Evolutionary conservation across 2,888 invertebrate genomes (phyloP), one percentile per base, ranked within the genome.

Genomic region (Muschampia plurimacula): DNA sequence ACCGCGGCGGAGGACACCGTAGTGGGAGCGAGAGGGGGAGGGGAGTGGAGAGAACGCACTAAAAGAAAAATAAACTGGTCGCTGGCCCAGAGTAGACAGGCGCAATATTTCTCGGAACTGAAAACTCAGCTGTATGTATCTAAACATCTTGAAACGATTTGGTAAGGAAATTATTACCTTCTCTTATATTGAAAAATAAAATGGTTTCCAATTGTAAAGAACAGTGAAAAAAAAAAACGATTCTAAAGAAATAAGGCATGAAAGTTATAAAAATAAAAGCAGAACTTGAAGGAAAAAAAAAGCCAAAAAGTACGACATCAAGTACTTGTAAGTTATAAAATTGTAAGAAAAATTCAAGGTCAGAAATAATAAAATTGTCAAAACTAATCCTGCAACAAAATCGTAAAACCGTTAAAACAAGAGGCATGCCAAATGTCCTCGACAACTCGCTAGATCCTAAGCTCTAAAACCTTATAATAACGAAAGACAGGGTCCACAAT

Each of bases 391-490:
- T 8, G 46, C 36, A 15, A 49, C 65, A 59, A 65, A 70, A 71
- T 71, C 59, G 49, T 66, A 65, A 66, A 66, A 46, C 70, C 70
- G 70, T 71, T 71, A 71, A 70, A 71, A 65, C 59, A 65, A 71
- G 70, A 71, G 70, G 65, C 65, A 39, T 55, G 70, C 59, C 65
- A 59, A 28, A 57, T 57, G 70, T 71, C 65, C 70, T 71, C 13
- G 32, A 64, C 39, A 71, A 59, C 70, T 57, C 13, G 64, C 70
- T 49, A 59, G 32, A 59, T 67, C 72, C 41, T 63, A 22, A 57
- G 64, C 69, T 55, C 28, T n/a, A 62, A 39, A 52, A 62, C 62
- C 67, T 62, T 67, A 72, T 52, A 28, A 13, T 22, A 55, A 22
- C 0, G 57, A 57, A n/a, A 13, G 12, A 60, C 59, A 72, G 28